Evolutionary conservation across 2,113 vertebrate species (phyloP), one percentile per base, ranked within the genome.

Genomic region (Anoura caudifer): DNA sequence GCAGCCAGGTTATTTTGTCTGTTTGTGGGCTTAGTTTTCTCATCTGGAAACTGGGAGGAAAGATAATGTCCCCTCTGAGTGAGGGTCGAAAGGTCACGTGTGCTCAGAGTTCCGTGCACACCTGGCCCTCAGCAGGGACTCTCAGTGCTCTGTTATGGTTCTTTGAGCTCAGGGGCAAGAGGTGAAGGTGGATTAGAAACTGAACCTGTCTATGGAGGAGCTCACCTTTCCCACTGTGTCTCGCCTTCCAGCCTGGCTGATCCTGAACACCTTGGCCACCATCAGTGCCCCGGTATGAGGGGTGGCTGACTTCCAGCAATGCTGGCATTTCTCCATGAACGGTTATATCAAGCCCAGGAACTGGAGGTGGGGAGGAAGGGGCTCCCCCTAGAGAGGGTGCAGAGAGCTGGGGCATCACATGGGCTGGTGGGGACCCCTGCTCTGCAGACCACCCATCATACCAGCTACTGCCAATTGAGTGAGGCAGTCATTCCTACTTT

Each of bases 261-360:
- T 97, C 90, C 14, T 99, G 88, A 99, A 99, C 80, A 97, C 99
- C 93, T 99, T 98, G 4, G 98, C 99, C 26, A 97, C 98, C 15
- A 65, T 99, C 69, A 98, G 98, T 6, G 67, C 99, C 77, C 98
- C 96, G 79, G 92, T 99, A 59, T 99, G 98, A 97, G 99, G 99
- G 47, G 98, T 95, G 38, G 75, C 98, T 0, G 98, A 98, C 96
- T 98, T 99, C 97, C 99, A 98, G 86, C 98, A 98, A 20, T 90
- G 47, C 24, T 98, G 97, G 1, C 95, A 99, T 97, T 99, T 99
- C 97, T 99, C 99, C 69, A 59, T 99, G 87, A 97, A 97, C 4
- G 99, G 99, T 87, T 99, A 99, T 92, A 69, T 99, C 97, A 99
- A 99, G 95, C 99, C 99, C 83, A 99, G 98, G 99, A 98, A 36